Percentiles rank a stretch among this genome's conserved stretches.
These are phyloP conservation scores for Heterocephalus glaber DNA, from an alignment of 2,113 vertebrate genomes.

Conservation along the genomic window DNA sequence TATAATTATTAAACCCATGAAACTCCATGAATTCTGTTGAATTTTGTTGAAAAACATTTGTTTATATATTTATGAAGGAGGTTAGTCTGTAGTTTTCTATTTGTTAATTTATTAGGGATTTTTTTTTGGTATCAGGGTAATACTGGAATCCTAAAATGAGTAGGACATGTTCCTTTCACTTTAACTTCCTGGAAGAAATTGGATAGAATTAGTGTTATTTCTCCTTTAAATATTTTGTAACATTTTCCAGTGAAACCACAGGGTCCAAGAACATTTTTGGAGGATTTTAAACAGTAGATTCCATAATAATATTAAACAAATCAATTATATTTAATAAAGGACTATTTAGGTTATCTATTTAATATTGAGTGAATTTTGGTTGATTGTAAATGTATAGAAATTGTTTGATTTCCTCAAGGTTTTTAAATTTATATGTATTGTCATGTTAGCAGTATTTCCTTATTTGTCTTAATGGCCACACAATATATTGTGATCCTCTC, in stretches of 20 bases:
- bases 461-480: not conserved
- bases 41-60: constrained; percentile 52
- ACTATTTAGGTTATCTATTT: not conserved
- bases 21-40: not conserved
- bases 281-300: not conserved
- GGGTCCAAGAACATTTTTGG: not conserved
- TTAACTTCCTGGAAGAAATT: constrained; percentile 8
- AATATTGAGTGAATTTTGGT: not conserved
- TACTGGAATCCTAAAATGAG: not conserved
- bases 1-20: not conserved
- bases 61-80: constrained; percentile 1
- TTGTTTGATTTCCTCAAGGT: not conserved
- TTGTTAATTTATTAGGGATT: not conserved
- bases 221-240: constrained; percentile 26
- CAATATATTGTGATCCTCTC: not conserved
- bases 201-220: not conserved
- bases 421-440: constrained; percentile 2
- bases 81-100: constrained; percentile 25
- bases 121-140: not conserved
- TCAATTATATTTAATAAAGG: not conserved
- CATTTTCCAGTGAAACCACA: not conserved
- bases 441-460: not conserved
- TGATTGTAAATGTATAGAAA: not conserved
- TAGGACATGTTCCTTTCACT: not conserved
- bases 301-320: not conserved